Base-by-base conservation (phyloP, 2,888 invertebrate species). In the Latrodectus elegans region DNA sequence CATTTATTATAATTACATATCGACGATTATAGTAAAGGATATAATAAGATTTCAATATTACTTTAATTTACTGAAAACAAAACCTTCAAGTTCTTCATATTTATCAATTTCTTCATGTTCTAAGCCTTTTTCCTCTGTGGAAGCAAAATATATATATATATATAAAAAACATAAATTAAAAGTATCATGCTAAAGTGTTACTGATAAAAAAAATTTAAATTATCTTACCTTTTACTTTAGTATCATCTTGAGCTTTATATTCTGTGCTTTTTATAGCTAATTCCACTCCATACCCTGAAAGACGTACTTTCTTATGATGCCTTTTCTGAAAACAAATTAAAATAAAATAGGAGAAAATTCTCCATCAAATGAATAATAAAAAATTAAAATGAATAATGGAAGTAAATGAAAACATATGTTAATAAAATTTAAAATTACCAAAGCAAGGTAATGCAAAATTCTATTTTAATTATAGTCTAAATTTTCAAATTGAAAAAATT, bases 241-340 rank as follows among this genome's bases (percentile, higher is more conserved):
- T 94, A 91, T 96, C 95, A 93, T 99, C 99, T 91, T 99, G 98
- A 83, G 98, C 99, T 93, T 99, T 99, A 92, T 99, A 99, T 92
- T 99, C 99, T 0, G 99, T 99, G 87, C 98, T 99, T 93, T 99
- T 99, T 91, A 99, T 95, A 92, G 99, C 98, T 77, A 99, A 93
- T 92, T 99, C 99, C 0, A 99, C 98, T 22, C 99, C 99, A 93
- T 99, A 99, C 0, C 99, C 99, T 8, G 98, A 97, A 26, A 99
- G 93, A 3, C 97, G 94, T 6, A 98, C 94, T 91, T 94, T 94
- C 89, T 93, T 93, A 91, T 92, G 89, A 92, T 92, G 82, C 92
- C 93, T 93, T 93, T 90, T 90, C 92, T 92, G 26, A 38, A 38
- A 38, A 0, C 38, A 38, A 38, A 38, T 38, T 38, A 38, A 38